Conservation (phyloP, 2,113 vertebrate species). For the Brachyhypopomus occidentalis region DNA sequence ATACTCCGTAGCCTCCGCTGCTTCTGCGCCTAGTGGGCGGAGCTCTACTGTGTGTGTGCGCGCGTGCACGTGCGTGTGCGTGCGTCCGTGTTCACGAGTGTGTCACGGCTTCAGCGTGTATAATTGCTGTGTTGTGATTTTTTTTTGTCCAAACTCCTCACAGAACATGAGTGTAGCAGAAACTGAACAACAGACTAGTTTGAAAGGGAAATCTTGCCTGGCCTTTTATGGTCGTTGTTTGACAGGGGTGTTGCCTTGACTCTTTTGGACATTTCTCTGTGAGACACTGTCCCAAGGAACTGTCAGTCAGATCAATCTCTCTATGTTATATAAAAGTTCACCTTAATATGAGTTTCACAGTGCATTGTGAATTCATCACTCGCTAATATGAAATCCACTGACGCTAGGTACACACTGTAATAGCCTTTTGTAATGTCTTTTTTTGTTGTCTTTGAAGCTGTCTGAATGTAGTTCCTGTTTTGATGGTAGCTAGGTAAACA, state of each 20-base stretch:
- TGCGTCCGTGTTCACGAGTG: slow-evolving; percentile 14
- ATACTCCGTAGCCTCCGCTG: slow-evolving; percentile 51
- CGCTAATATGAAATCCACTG: not conserved
- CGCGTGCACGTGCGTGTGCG: slow-evolving; percentile 11
- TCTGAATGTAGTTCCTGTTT: not conserved
- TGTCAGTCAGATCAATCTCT: not conserved
- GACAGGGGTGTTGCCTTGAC: not conserved
- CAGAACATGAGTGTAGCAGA: not conserved
- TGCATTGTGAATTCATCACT: not conserved
- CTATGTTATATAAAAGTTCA: not conserved
- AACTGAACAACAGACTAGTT: not conserved
- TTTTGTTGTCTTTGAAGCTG: no score
- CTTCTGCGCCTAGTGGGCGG: slow-evolving; percentile 50
- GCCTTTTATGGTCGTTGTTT: not conserved
- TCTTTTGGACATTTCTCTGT: not conserved
- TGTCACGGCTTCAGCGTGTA: not conserved
- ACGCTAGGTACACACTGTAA: not conserved
- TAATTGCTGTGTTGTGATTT: not conserved
- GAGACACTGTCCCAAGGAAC: not conserved
- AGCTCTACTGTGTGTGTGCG: slow-evolving; percentile 5
- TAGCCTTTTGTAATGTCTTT: not conserved
- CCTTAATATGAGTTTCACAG: not conserved
- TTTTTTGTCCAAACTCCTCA: not conserved
- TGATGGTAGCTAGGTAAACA: not conserved
- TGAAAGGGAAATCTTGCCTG: not conserved